These are phyloP conservation scores for Brachionus asplanchnoidis DNA, from an alignment of 1,140 invertebrate genomes.

Conservation along the genomic window DNA sequence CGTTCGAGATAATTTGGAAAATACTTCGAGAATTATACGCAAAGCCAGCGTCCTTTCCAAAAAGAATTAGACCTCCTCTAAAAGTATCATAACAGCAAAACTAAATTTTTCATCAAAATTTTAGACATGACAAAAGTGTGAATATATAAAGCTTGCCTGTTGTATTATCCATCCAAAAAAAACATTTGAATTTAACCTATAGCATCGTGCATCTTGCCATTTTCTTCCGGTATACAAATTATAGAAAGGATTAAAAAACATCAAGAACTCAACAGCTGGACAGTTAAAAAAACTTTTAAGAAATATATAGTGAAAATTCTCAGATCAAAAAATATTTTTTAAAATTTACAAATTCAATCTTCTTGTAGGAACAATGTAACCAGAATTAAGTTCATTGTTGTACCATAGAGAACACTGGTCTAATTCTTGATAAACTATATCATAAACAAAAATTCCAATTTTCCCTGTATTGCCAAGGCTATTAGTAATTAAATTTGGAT, in stretches of 20 bases:
- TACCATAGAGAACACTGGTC: neutral
- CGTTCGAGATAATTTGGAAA: neutral
- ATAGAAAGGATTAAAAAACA: neutral
- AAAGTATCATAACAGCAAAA: slow-evolving; percentile 1
- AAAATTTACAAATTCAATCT: neutral
- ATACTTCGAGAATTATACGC: neutral
- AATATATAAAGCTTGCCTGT: neutral
- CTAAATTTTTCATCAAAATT: neutral
- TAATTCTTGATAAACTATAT: neutral
- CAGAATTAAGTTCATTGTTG: neutral
- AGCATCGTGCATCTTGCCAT: neutral
- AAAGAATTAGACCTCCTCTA: neutral
- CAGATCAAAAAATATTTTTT: neutral
- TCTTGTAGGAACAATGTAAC: neutral
- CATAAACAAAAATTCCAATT: neutral
- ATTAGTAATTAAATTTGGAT: neutral
- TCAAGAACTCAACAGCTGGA: neutral
- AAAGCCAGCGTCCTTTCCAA: neutral
- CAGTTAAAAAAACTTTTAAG: neutral
- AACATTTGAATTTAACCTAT: neutral
- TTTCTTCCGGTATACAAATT: neutral
- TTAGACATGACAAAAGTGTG: no score
- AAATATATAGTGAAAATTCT: neutral
- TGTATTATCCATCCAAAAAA: neutral
- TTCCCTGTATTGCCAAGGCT: neutral